A percentile compares a stretch with the other conserved stretches of the same genome.
These are phyloP conservation scores for Rhabdomys pumilio DNA, from an alignment of 2,797 vertebrate genomes.

Conservation along the genomic window DNA sequence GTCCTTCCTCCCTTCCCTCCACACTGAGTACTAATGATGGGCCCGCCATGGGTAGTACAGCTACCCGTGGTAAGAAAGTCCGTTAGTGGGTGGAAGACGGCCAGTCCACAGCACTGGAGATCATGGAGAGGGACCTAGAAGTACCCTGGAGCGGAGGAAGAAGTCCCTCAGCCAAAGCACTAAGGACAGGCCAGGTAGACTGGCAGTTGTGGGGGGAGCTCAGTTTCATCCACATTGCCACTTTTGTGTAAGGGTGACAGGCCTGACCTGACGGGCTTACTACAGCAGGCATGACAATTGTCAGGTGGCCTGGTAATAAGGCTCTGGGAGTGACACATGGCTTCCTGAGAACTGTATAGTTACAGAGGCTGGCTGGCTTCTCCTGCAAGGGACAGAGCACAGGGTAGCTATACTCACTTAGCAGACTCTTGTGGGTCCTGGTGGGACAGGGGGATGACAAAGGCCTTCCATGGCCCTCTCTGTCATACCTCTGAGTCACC, in stretches of 20 bases:
- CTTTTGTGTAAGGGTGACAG: background rate
- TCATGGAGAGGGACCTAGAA: background rate
- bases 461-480: background rate
- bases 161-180: background rate
- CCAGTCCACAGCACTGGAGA: background rate
- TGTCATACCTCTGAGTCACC: background rate
- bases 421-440: background rate
- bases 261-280: background rate
- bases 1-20: background rate
- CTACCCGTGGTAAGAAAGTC: background rate
- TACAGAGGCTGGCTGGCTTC: background rate
- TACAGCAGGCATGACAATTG: background rate
- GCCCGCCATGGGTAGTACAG: background rate
- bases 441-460: background rate
- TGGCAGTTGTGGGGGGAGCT: background rate
- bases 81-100: background rate
- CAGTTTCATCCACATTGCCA: background rate
- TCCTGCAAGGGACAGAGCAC: background rate
- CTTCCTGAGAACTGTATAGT: background rate
- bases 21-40: background rate
- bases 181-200: background rate
- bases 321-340: accelerated
- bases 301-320: background rate
- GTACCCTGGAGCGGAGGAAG: accelerated
- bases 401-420: background rate